A percentile compares a stretch with the other conserved stretches of the same genome.
phyloP scores from a whole-genome alignment of 2,888 invertebrate species.

The Phasia obesa region DNA sequence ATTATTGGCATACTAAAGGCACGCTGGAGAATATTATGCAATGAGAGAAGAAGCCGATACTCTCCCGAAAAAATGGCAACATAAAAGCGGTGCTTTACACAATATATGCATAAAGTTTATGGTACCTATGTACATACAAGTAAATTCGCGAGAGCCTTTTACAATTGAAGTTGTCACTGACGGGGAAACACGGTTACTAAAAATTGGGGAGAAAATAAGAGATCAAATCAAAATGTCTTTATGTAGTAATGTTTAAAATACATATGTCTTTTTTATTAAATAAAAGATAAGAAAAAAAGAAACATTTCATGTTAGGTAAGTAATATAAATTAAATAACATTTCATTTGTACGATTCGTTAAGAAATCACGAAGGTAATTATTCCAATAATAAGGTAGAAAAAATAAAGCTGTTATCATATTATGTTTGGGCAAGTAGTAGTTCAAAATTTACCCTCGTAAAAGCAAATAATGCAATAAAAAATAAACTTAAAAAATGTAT shows the following conservation, averaged over 20 bases:
- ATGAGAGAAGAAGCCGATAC: slow-evolving; percentile 48
- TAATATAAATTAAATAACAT: slow-evolving; percentile 7
- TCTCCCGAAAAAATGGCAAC: slow-evolving; percentile 47
- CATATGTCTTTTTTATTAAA: slow-evolving; percentile 9
- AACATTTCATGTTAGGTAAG: slow-evolving; percentile 32
- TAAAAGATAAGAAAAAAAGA: too few relatives aligned
- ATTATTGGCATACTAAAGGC: too few relatives aligned
- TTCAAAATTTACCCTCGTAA: slow-evolving; percentile 11
- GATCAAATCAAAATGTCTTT: slow-evolving; percentile 41
- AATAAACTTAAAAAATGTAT: neutral
- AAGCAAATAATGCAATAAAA: neutral
- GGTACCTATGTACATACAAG: neutral
- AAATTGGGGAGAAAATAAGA: slow-evolving; percentile 41
- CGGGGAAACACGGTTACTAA: slow-evolving; percentile 21
- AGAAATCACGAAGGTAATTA: neutral
- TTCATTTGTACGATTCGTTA: slow-evolving; percentile 28
- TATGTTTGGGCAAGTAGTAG: slow-evolving; percentile 2
- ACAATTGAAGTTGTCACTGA: neutral
- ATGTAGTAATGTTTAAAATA: slow-evolving; percentile 25
- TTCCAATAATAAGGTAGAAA: neutral
- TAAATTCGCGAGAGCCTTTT: neutral
- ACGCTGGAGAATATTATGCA: too few relatives aligned
- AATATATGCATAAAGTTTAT: slow-evolving; percentile 5
- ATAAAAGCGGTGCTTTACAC: slow-evolving; percentile 33
- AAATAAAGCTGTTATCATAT: neutral